Evolutionary conservation across 30 jellyfish, hydroid and myxozoan genomes (phyloP).

Genomic region (Clytia hemisphaerica): DNA sequence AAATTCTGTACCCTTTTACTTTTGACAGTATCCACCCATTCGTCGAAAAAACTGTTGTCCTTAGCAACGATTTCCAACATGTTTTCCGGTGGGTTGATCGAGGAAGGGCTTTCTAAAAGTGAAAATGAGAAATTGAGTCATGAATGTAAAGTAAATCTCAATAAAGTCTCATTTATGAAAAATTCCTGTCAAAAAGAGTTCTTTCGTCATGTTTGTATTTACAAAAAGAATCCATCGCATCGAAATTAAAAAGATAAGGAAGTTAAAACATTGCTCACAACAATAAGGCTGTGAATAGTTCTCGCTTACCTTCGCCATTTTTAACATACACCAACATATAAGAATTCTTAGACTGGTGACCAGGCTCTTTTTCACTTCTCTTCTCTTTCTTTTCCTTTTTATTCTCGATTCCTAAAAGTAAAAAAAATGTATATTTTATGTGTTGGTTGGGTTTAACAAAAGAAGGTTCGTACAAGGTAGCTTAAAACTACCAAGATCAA

Average conservation of each 20-base stretch:
- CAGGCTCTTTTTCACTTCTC: neutral
- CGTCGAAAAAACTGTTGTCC: constrained; percentile 55
- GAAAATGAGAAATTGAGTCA: no score
- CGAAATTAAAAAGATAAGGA: constrained; percentile 1
- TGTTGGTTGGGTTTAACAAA: no score
- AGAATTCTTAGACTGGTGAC: constrained; percentile 62
- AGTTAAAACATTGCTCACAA: constrained; percentile 5
- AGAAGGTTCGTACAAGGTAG: no score
- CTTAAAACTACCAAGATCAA: no score
- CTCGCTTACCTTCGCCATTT: constrained; percentile 29
- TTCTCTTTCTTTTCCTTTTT: constrained; percentile 6
- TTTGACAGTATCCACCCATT: constrained; percentile 31
- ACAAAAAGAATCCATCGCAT: no score
- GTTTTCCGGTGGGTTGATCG: constrained; percentile 31
- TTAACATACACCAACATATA: constrained; percentile 69
- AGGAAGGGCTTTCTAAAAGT: no score
- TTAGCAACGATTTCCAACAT: constrained; percentile 53
- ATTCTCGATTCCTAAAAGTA: neutral
- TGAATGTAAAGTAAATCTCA: no score
- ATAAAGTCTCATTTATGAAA: no score
- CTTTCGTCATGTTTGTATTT: no score
- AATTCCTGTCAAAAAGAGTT: no score
- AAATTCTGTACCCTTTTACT: neutral
- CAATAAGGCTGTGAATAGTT: neutral
- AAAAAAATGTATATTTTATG: no score